phyloP scores from a whole-genome alignment of 2,888 invertebrate genomes.

The Boloria euphrosyne region DNA sequence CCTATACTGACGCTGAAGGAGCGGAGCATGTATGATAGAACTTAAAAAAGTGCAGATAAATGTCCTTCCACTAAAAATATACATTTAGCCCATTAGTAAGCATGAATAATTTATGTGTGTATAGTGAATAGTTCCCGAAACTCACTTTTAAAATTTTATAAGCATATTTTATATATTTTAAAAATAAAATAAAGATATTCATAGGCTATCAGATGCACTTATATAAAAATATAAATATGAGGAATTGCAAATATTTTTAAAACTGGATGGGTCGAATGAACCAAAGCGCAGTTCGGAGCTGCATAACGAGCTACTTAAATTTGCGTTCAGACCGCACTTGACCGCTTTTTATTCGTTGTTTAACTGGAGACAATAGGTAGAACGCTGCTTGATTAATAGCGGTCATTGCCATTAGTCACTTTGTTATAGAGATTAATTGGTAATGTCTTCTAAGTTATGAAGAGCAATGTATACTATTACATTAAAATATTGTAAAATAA shows the following conservation, averaged over 20 bases:
- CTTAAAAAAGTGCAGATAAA: too few species aligned
- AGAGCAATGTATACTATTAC: too few species aligned
- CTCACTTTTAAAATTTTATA: background rate
- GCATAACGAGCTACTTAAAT: constrained; percentile 35
- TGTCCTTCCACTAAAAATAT: too few species aligned
- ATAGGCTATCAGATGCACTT: constrained; percentile 8
- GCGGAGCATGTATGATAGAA: background rate
- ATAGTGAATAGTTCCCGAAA: constrained; percentile 9
- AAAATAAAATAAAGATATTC: constrained; percentile 4
- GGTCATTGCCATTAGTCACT: constrained; percentile 32
- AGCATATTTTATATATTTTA: constrained; percentile 6
- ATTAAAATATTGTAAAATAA: too few species aligned
- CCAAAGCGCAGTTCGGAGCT: constrained; percentile 23
- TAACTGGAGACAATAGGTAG: constrained; percentile 34
- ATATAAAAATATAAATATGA: constrained; percentile 17
- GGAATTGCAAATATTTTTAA: constrained; percentile 13
- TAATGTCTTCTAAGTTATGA: background rate
- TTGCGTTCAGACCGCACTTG: constrained; percentile 37
- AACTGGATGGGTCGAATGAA: constrained; percentile 19
- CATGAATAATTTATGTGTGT: background rate
- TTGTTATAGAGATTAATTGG: background rate
- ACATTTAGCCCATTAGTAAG: background rate
- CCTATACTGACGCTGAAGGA: too few species aligned
- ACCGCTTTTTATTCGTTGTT: constrained; percentile 37
- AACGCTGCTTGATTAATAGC: constrained; percentile 27